Evolutionary conservation across 2,797 vertebrate species (phyloP).

Genomic region (Lophotriccus pileatus): DNA sequence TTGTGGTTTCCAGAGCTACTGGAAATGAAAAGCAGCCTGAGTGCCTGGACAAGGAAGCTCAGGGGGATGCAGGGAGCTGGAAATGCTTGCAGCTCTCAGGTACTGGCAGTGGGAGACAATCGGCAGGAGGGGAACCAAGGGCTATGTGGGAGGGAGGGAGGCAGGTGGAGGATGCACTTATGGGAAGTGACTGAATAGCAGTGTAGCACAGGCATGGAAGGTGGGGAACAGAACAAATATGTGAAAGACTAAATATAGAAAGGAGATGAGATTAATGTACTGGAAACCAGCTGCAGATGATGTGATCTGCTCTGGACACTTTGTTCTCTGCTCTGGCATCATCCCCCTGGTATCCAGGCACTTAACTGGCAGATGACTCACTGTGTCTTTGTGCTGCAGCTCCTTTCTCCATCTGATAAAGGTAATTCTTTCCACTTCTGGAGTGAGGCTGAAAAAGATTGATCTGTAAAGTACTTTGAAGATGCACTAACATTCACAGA

Average conservation of each 20-base stretch:
- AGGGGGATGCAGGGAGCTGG: neutral
- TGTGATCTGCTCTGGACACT: conserved; percentile 34
- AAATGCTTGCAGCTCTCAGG: neutral
- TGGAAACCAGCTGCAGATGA: conserved; percentile 30
- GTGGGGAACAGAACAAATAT: conserved; percentile 3
- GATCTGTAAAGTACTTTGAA: conserved; percentile 19
- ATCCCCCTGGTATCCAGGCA: conserved; percentile 33
- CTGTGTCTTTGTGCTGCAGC: conserved; percentile 21
- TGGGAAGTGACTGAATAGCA: neutral
- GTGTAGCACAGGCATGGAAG: neutral
- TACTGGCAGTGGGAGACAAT: neutral
- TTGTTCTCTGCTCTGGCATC: conserved; percentile 38
- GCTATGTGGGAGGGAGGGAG: neutral
- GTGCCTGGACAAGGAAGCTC: neutral
- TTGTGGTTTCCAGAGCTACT: neutral
- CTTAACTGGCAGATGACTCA: conserved; percentile 55
- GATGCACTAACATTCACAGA: neutral
- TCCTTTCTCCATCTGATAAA: conserved; percentile 36
- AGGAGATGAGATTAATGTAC: conserved; percentile 22
- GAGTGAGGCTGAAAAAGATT: neutral
- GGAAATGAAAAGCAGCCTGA: neutral
- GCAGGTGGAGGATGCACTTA: neutral
- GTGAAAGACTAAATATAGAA: conserved; percentile 47
- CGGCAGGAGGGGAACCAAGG: neutral
- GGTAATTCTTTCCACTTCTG: conserved; percentile 16